These are phyloP conservation scores for Lophotriccus pileatus DNA, from an alignment of 2,797 vertebrate species.

Conservation along the genomic window DNA sequence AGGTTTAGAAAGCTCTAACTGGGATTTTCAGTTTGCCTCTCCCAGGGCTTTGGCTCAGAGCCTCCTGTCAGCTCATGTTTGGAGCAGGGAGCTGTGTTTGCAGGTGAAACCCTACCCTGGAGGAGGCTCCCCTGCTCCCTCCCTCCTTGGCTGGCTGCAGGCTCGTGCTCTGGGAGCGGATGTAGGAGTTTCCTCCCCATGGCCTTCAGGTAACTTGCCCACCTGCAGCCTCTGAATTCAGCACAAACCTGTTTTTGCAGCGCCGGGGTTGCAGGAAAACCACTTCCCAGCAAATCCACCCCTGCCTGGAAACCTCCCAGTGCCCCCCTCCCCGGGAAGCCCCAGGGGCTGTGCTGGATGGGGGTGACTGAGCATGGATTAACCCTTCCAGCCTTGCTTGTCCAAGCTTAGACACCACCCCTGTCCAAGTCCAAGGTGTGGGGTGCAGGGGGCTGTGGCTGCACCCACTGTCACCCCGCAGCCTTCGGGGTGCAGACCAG, in stretches of 20 bases:
- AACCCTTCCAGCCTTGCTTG: conserved; percentile 32
- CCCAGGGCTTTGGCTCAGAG: not conserved
- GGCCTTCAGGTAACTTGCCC: conserved; percentile 57
- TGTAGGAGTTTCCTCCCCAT: conserved; percentile 44
- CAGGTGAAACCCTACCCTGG: conserved; percentile 6
- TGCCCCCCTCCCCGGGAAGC: not conserved
- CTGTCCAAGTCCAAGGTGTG: accelerated
- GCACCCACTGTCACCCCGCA: accelerated
- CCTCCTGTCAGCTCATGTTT: not conserved
- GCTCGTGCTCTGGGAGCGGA: not conserved
- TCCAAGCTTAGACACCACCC: accelerated
- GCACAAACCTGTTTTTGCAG: not conserved
- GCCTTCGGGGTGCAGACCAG: accelerated
- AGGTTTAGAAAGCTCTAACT: not conserved
- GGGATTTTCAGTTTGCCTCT: not conserved
- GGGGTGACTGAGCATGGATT: not conserved
- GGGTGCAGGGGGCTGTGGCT: not conserved
- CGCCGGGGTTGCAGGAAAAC: not conserved
- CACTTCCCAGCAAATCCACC: not conserved
- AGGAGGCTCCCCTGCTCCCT: not conserved
- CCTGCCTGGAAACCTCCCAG: not conserved
- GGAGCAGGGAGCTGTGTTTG: not conserved
- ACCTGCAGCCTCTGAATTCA: conserved; percentile 19
- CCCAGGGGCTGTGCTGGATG: not conserved
- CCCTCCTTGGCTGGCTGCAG: not conserved